Evolutionary conservation across 2,888 invertebrate genomes (phyloP).

Genomic region (Cecidostiba fungosa): DNA sequence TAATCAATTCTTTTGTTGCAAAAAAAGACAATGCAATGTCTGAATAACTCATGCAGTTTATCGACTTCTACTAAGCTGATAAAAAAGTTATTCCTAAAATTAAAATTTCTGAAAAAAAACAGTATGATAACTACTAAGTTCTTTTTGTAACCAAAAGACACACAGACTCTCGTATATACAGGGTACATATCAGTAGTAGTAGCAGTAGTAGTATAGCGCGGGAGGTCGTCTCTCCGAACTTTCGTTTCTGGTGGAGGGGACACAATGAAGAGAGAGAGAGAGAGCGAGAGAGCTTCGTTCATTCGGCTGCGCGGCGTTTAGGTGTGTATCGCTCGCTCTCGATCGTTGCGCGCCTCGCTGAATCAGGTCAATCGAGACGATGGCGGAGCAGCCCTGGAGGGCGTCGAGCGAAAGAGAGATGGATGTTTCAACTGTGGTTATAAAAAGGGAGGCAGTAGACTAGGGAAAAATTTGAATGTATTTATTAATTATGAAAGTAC

Average conservation of each 20-base stretch:
- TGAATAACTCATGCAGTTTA: too few species aligned
- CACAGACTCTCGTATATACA: not conserved
- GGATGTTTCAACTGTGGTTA: constrained; percentile 17
- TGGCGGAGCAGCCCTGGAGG: constrained; percentile 6
- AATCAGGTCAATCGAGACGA: constrained; percentile 55
- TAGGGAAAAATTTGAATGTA: not conserved
- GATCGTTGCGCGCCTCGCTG: constrained; percentile 29
- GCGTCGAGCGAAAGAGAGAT: constrained; percentile 18
- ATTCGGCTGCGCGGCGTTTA: constrained; percentile 15
- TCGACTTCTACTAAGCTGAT: too few species aligned
- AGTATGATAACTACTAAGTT: too few species aligned
- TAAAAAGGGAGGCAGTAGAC: not conserved
- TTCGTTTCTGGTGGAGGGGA: not conserved
- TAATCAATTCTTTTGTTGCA: too few species aligned
- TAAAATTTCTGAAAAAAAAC: too few species aligned
- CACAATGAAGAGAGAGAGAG: not conserved
- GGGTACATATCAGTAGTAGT: not conserved
- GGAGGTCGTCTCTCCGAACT: not conserved
- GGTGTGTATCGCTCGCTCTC: constrained; percentile 39
- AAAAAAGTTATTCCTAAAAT: too few species aligned
- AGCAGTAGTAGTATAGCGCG: not conserved
- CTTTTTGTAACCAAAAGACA: not conserved
- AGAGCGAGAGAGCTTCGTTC: not conserved
- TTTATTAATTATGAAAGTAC: not conserved
- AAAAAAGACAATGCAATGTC: too few species aligned